Conservation (phyloP, 2,888 invertebrate species). For the Hirtodrosophila alboralis region DNA sequence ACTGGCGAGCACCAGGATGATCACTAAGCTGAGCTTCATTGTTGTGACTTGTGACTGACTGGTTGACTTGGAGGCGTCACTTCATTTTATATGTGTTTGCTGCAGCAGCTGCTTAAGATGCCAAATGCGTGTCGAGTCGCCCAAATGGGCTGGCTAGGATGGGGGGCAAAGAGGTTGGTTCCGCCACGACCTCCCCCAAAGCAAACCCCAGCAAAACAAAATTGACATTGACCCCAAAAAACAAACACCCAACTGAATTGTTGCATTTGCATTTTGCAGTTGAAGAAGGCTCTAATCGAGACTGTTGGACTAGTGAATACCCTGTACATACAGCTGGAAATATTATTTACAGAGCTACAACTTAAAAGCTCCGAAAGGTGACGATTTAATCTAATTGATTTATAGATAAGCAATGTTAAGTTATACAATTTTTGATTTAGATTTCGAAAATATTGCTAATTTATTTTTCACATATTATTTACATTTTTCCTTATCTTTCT, state of each 20-base stretch:
- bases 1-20: constrained; percentile 39
- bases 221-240: constrained; percentile 74
- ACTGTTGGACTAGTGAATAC: too few relatives aligned
- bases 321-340: too few relatives aligned
- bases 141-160: background rate
- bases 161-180: background rate
- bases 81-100: constrained; percentile 51
- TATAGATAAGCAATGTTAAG: too few relatives aligned
- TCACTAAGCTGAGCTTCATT: constrained; percentile 57
- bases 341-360: too few relatives aligned
- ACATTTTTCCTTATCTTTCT: too few relatives aligned
- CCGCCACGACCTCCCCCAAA: constrained; percentile 31
- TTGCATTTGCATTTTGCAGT: constrained; percentile 48
- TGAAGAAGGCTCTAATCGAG: constrained; percentile 20
- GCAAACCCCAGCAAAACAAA: constrained; percentile 50
- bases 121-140: constrained; percentile 28
- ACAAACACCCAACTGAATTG: constrained; percentile 20
- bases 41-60: constrained; percentile 35
- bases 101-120: constrained; percentile 56
- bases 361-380: too few relatives aligned
- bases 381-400: too few relatives aligned
- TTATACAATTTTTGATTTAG: too few relatives aligned
- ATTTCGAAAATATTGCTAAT: too few relatives aligned
- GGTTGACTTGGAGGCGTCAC: constrained; percentile 12
- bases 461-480: too few relatives aligned